phyloP scores from a whole-genome alignment of 2,888 invertebrate species.

The Carabus problematicus region DNA sequence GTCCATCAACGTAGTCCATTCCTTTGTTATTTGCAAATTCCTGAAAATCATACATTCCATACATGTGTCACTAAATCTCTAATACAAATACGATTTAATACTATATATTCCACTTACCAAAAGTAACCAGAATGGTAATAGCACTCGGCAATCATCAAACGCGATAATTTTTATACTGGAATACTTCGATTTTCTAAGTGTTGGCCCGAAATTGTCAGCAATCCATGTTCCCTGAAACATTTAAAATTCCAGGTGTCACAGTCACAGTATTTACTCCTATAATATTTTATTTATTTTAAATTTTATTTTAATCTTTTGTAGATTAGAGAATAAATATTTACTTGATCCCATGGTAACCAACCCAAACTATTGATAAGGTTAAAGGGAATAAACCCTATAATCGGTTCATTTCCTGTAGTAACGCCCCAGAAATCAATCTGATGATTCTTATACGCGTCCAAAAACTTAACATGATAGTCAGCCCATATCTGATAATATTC shows the following conservation, averaged over 20 bases:
- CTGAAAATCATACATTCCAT: no score
- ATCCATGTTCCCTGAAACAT: slow-evolving; percentile 71
- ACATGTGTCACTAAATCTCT: no score
- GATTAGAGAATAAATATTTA: no score
- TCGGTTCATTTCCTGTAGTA: slow-evolving; percentile 88
- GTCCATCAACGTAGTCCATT: slow-evolving; percentile 71
- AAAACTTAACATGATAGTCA: slow-evolving; percentile 80
- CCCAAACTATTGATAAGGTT: slow-evolving; percentile 75
- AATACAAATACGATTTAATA: no score
- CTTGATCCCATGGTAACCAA: slow-evolving; percentile 66
- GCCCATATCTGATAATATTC: slow-evolving; percentile 80
- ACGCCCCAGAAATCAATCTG: slow-evolving; percentile 80
- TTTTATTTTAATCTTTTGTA: no score
- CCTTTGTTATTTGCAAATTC: slow-evolving; percentile 3
- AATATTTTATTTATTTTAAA: no score
- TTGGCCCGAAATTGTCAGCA: slow-evolving; percentile 75
- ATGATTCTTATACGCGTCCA: slow-evolving; percentile 75
- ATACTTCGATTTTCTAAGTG: slow-evolving; percentile 66
- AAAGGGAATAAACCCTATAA: slow-evolving; percentile 68
- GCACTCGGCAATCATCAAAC: slow-evolving; percentile 76
- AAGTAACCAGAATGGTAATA: slow-evolving; percentile 71
- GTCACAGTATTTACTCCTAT: no score
- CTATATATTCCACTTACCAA: slow-evolving; percentile 61
- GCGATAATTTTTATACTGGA: slow-evolving; percentile 73
- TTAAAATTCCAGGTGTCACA: no score